Evolutionary conservation across 2,797 vertebrate genomes (phyloP), one percentile per base, ranked within the genome.

Genomic region (Craterocephalus amniculus): DNA sequence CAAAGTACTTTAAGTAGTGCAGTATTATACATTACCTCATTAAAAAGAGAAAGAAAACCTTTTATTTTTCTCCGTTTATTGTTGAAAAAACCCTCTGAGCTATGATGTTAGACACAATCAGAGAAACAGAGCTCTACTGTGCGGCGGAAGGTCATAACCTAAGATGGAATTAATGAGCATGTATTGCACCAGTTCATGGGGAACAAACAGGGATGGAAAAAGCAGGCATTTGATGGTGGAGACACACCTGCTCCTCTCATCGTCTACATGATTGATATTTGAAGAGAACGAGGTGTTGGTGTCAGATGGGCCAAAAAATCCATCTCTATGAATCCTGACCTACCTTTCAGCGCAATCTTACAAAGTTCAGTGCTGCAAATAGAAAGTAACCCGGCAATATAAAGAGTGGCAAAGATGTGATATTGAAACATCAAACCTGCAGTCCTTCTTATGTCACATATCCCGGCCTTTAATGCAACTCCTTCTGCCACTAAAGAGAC

Each of bases 401-500:
- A 76, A 57, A 48, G 60, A 78, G 63, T 61, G 56, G 56, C 43
- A 22, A 71, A 75, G 73, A 76, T 76, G 54, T 72, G 79, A 81
- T 70, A 29, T 60, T 83, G 69, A 87, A 82, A 82, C 58, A 67
- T 79, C 59, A 58, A 78, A 76, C 74, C 70, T 31, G 70, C 60
- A 29, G 67, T 59, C 76, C 78, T 67, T 74, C 60, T 82, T 65
- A 76, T 72, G 73, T 82, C 70, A 70, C 58, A 66, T 84, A 72
- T 82, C 59, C 64, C 13, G 65, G 69, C 63, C 55, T 87, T 79
- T 76, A 83, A 85, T 87, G 78, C 26, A 20, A 76, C 79, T 81
- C 65, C 77, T 84, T 83, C 79, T 78, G 84, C 45, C 57, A 78
- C 85, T 72, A 75, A 79, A 80, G 84, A 86, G 83, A 90, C 87